These are phyloP conservation scores for Nemapogon koenigi DNA, from an alignment of 2,888 invertebrate species.

Conservation along the genomic window DNA sequence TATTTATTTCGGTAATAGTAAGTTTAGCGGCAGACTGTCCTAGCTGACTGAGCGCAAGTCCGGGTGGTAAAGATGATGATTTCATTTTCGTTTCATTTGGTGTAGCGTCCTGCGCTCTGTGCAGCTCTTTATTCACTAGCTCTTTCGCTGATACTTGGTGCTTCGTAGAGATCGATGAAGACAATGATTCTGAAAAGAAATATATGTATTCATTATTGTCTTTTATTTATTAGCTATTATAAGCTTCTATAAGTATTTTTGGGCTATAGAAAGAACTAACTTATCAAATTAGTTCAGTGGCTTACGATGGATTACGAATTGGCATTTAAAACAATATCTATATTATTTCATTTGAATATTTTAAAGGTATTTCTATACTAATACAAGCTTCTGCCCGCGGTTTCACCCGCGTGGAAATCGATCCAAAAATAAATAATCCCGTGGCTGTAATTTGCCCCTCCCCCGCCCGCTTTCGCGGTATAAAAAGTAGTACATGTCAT, in stretches of 20 bases:
- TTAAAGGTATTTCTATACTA: too few relatives aligned
- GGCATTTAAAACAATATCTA: too few relatives aligned
- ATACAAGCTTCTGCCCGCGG: too few relatives aligned
- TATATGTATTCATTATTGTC: slow-evolving; percentile 6
- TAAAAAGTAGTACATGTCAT: too few relatives aligned
- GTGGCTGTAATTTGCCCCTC: too few relatives aligned
- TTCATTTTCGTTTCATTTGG: slow-evolving; percentile 64
- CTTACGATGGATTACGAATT: too few relatives aligned
- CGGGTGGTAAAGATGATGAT: slow-evolving; percentile 70
- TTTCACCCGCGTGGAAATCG: too few relatives aligned
- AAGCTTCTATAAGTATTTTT: not conserved
- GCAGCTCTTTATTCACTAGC: slow-evolving; percentile 44
- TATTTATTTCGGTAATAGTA: slow-evolving; percentile 49
- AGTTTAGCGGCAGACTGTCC: slow-evolving; percentile 59
- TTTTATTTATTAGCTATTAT: not conserved
- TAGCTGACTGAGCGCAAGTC: slow-evolving; percentile 57
- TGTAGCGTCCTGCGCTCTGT: slow-evolving; percentile 37
- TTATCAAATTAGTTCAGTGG: too few relatives aligned
- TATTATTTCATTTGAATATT: too few relatives aligned
- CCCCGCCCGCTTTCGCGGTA: too few relatives aligned
- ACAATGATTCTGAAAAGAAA: slow-evolving; percentile 51
- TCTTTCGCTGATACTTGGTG: slow-evolving; percentile 46
- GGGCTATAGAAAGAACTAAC: too few relatives aligned
- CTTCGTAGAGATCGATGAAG: slow-evolving; percentile 59
- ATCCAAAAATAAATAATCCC: too few relatives aligned